Conservation (phyloP, 2,797 vertebrate species). For the Okamejei kenojei region DNA sequence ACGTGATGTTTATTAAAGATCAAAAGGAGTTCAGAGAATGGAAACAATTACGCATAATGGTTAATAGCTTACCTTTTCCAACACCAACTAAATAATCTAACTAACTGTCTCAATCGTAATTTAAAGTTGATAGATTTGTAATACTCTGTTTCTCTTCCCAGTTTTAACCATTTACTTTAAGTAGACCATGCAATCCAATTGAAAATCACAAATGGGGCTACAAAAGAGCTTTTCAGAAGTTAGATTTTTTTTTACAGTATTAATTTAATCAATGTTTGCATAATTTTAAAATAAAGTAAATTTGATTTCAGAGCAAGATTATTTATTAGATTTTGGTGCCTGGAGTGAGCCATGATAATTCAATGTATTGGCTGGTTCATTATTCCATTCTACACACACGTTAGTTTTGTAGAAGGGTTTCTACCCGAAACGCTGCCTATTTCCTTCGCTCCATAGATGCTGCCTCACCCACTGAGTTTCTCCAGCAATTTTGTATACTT, state of each 20-base stretch:
- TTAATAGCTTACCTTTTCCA: background rate
- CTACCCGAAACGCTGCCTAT: too few relatives aligned
- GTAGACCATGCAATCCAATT: background rate
- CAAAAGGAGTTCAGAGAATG: background rate
- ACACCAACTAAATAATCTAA: background rate
- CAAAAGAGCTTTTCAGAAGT: slow-evolving; percentile 5
- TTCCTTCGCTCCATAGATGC: too few relatives aligned
- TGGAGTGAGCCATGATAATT: background rate
- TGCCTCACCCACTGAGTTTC: too few relatives aligned
- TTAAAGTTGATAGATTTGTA: background rate
- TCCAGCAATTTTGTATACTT: background rate
- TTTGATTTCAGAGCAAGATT: background rate
- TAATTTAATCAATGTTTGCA: background rate
- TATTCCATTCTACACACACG: background rate
- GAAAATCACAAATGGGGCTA: background rate
- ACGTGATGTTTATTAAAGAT: background rate
- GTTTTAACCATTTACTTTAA: slow-evolving; percentile 20
- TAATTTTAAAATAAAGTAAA: slow-evolving; percentile 17
- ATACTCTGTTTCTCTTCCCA: slow-evolving; percentile 19
- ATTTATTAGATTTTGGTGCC: background rate
- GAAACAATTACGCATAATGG: background rate
- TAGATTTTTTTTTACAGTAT: background rate
- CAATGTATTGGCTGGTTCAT: background rate
- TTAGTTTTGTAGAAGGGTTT: background rate
- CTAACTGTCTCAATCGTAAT: background rate